Conservation (phyloP, 2,113 vertebrate genomes). For the Cyphomyrus discorhynchus region DNA sequence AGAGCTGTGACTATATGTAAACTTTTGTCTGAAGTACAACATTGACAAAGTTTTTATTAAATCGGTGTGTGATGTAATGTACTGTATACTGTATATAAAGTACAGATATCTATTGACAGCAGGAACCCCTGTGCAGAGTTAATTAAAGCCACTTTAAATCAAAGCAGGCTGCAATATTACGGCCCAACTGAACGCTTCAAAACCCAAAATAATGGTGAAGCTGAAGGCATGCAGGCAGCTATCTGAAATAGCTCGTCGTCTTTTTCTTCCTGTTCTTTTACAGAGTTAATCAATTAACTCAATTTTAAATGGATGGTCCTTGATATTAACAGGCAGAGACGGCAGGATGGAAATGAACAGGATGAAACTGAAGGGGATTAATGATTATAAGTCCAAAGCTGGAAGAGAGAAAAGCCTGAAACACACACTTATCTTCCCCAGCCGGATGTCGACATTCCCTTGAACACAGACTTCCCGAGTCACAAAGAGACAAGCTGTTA, state of each 20-base stretch:
- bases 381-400: not conserved
- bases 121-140: not conserved
- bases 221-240: not conserved
- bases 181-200: not conserved
- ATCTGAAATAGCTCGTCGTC: not conserved
- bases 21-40: not conserved
- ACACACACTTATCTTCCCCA: not conserved
- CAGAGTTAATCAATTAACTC: not conserved
- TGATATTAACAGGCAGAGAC: not conserved
- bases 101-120: not conserved
- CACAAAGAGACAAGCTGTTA: conserved; percentile 7
- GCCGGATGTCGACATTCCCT: not conserved
- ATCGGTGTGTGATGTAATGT: not conserved
- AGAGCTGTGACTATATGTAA: not conserved
- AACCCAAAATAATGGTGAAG: not conserved
- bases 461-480: not conserved
- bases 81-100: not conserved
- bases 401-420: not conserved
- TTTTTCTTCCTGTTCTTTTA: not conserved
- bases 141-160: not conserved
- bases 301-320: not conserved
- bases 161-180: not conserved
- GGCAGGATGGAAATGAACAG: not conserved
- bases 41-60: not conserved
- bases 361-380: not conserved